Evolutionary conservation across 2,113 vertebrate genomes (phyloP), one percentile per base, ranked within the genome.

Genomic region (Galemys pyrenaicus): DNA sequence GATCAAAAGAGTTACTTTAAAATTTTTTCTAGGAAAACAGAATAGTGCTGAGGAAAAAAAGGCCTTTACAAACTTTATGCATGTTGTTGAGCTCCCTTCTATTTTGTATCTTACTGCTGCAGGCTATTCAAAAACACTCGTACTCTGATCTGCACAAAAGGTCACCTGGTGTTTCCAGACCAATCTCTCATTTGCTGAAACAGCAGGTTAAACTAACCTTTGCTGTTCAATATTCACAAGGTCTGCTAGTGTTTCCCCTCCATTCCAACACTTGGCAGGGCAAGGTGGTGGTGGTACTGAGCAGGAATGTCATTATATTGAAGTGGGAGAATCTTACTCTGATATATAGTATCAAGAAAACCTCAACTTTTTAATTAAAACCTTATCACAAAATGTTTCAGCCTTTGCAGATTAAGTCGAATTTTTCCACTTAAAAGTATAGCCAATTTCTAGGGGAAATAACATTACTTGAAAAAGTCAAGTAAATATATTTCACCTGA

Each of bases 301-400:
- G n/a, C 79, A n/a, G 49, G 51, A 64, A 41, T 4, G 10, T n/a
- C 35, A 77, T 19, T 51, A 20, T n/a, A 37, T 9, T 30, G 37
- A 64, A 82, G n/a, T 54, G 75, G 28, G 30, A 92, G 73, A 94
- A 49, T 46, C 77, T 70, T 78, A 70, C 11, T 44, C 37, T 24
- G 35, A 73, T 30, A 17, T 41, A n/a, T 4, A 65, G 16, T 5
- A 51, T 46, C 68, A 2, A 58, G 77, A 71, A 70, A 91, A 62
- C 54, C 30, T 39, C 28, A 19, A 7, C 6, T 35, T 92, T 95
- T 93, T 87, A 78, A 91, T 91, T 94, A 94, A 96, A 96, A 68
- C 28, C 32, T 92, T 90, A 92, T 79, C 67, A 80, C 28, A 81
- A 94, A 92, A 88, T 44, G 26, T 80, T 94, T 92, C 60, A 64